phyloP scores from a whole-genome alignment of 2,888 invertebrate genomes.

The Cyaniris semiargus region DNA sequence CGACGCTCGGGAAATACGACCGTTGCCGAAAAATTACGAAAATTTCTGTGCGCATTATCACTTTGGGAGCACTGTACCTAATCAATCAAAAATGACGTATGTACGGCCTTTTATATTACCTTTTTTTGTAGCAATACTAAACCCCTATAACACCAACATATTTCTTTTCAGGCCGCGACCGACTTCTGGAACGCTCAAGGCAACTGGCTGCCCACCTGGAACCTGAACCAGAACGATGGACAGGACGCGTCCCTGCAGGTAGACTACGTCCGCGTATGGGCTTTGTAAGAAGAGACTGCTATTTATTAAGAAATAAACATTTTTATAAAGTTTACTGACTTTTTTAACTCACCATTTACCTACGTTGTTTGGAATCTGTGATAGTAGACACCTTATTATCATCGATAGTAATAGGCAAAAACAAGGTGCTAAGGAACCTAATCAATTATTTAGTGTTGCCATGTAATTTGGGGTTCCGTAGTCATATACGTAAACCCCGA shows the following conservation, averaged over 20 bases:
- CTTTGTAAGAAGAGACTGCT: conserved; percentile 59
- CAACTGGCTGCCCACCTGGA: conserved; percentile 82
- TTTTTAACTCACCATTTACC: neutral
- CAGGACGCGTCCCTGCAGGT: conserved; percentile 82
- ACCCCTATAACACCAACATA: too few relatives aligned
- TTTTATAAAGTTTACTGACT: neutral
- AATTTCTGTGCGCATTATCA: too few relatives aligned
- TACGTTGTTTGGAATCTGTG: neutral
- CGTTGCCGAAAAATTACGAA: too few relatives aligned
- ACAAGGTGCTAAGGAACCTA: neutral
- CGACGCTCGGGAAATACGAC: too few relatives aligned
- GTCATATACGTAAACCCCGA: neutral
- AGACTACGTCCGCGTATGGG: conserved; percentile 85
- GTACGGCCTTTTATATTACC: too few relatives aligned
- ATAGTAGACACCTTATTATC: too few relatives aligned
- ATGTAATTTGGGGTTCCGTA: neutral
- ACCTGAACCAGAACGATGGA: conserved; percentile 69
- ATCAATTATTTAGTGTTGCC: neutral
- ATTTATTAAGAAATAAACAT: neutral
- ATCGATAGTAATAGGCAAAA: neutral
- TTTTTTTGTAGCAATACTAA: too few relatives aligned
- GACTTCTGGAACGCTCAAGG: conserved; percentile 83
- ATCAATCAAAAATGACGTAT: too few relatives aligned
- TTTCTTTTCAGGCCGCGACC: conserved; percentile 62
- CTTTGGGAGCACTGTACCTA: too few relatives aligned